Conservation (phyloP, 1,140 invertebrate species). For the Euwallacea similis region DNA sequence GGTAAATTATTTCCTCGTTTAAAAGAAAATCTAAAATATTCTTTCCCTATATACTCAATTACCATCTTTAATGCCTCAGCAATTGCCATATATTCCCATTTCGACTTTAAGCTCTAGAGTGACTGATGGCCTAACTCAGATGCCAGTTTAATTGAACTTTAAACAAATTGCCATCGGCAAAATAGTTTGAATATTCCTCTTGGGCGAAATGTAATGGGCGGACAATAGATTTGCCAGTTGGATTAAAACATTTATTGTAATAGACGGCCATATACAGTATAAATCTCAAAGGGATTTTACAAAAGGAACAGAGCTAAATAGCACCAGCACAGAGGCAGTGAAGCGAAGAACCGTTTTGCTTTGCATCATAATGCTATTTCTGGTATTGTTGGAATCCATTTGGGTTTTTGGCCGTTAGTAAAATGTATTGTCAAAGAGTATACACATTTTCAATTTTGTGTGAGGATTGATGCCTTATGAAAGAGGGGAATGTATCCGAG, state of each 20-base stretch:
- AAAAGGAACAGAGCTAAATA: slow-evolving; percentile 4
- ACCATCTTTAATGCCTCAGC: too few species aligned
- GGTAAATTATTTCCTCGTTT: too few species aligned
- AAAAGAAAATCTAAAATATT: too few species aligned
- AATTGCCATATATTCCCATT: too few species aligned
- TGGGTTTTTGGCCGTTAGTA: neutral
- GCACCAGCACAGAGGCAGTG: neutral
- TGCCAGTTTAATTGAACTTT: too few species aligned
- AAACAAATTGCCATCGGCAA: too few species aligned
- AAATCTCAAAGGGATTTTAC: neutral
- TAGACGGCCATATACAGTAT: neutral
- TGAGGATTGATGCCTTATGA: neutral
- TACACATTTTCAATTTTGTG: neutral
- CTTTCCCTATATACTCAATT: too few species aligned
- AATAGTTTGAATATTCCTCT: too few species aligned
- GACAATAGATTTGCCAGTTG: neutral
- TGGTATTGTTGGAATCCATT: slow-evolving; percentile 5
- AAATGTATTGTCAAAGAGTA: neutral
- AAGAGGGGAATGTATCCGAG: too few species aligned
- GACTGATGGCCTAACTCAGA: too few species aligned
- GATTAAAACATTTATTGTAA: neutral
- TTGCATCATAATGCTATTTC: neutral
- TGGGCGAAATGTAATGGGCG: neutral
- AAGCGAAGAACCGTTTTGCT: neutral
- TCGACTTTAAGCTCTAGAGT: too few species aligned